Conservation (phyloP, 2,797 vertebrate species). For the Hippopotamyrus pictus region DNA sequence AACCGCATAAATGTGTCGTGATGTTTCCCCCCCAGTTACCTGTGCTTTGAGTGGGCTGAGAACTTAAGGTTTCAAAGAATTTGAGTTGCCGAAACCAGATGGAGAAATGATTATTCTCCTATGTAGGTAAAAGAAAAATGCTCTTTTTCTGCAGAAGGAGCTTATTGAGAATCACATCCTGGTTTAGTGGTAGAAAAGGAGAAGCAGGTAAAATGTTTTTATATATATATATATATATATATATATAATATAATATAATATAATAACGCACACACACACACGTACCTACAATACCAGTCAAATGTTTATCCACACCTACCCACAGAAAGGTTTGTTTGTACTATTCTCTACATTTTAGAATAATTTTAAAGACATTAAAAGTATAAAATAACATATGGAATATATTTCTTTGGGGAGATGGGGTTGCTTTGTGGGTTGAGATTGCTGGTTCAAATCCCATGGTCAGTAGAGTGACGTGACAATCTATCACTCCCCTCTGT, state of each 20-base stretch:
- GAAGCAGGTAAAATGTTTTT: background rate
- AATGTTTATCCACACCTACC: background rate
- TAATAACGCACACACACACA: background rate
- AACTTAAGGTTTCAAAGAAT: background rate
- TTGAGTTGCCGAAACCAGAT: background rate
- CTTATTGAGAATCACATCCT: background rate
- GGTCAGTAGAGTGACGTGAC: background rate
- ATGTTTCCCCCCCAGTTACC: slow-evolving; percentile 4
- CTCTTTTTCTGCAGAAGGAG: background rate
- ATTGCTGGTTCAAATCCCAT: background rate
- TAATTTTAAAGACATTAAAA: background rate
- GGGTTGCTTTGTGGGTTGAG: background rate
- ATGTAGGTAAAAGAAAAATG: background rate
- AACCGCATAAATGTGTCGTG: slow-evolving; percentile 18
- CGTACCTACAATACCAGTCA: background rate
- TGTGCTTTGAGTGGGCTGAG: slow-evolving; percentile 11
- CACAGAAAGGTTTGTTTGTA: background rate
- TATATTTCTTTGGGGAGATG: background rate
- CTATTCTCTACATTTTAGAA: background rate
- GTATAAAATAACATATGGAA: background rate
- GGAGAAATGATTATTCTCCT: background rate
- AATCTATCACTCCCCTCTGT: background rate
- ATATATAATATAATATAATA: no score
- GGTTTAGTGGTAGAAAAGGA: background rate
- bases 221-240: background rate